A percentile compares a stretch with the other conserved stretches of the same genome.
phyloP scores from a whole-genome alignment of 2,888 invertebrate genomes.

The Schrankia costaestrigalis region DNA sequence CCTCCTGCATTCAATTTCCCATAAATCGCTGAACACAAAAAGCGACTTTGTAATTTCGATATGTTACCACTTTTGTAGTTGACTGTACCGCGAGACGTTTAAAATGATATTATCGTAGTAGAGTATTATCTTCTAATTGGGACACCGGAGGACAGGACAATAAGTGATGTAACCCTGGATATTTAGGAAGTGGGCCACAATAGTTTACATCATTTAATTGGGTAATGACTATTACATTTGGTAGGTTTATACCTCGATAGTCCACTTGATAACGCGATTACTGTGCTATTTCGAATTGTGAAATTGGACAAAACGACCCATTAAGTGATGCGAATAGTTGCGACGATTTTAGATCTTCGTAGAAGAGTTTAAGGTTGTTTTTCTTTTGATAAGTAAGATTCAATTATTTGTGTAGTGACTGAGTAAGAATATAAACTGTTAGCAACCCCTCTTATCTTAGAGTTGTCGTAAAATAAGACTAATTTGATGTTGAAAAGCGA shows the following conservation, averaged over 20 bases:
- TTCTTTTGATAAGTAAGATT: too few relatives aligned
- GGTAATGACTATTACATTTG: slow-evolving; percentile 22
- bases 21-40: too few relatives aligned
- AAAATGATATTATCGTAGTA: too few relatives aligned
- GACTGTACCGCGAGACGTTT: background rate
- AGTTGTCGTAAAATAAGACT: too few relatives aligned
- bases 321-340: slow-evolving; percentile 16
- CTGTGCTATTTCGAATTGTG: slow-evolving; percentile 26
- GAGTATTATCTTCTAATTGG: slow-evolving; percentile 17
- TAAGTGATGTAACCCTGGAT: slow-evolving; percentile 9
- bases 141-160: slow-evolving; percentile 9
- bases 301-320: slow-evolving; percentile 33
- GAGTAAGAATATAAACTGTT: too few relatives aligned
- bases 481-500: too few relatives aligned
- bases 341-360: slow-evolving; percentile 13
- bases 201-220: slow-evolving; percentile 29
- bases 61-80: too few relatives aligned
- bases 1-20: too few relatives aligned
- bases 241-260: slow-evolving; percentile 25
- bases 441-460: too few relatives aligned
- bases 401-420: too few relatives aligned
- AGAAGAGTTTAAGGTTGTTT: background rate
- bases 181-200: slow-evolving; percentile 20
- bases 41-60: too few relatives aligned
- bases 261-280: slow-evolving; percentile 31